Base-by-base conservation (phyloP, 2,797 vertebrate species). In the Sebastes nivosus region DNA sequence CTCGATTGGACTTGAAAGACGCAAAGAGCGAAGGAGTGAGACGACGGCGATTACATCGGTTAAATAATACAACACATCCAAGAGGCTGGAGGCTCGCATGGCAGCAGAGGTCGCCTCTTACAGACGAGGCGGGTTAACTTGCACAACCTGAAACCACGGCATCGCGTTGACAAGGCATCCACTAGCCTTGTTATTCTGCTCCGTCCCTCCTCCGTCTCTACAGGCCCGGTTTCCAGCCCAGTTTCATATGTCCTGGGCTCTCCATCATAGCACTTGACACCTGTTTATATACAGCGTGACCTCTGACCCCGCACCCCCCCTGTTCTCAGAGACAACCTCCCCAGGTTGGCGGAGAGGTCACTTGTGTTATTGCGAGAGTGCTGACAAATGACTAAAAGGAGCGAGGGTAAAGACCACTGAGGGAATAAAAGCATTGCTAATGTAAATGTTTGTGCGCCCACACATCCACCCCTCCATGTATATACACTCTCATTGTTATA, bases 221-320 rank as follows among this genome's bases (percentile, higher is more conserved):
- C 50, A 55, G 81, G 42, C 70, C 27, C n/a, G 32, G 80, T 65
- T 90, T 81, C 82, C 81, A 85, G 66, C 54, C 34, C 60, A 25
- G 87, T 78, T 78, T 93, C 88, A 78, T 8, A 30, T 90, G 81
- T 87, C 89, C 72, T 72, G 2, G 29, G 72, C 72, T 84, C 32
- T 92, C 85, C 86, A 90, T 92, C 88, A 89, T 55, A 52, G 57
- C 76, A 81, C 84, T 87, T 92, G 90, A 91, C 91, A 87, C 75
- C 76, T 88, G 87, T 92, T 92, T 90, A 90, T 89, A 91, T 71
- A 71, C n/a, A 3, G 25, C 18, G 4, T 42, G 61, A 89, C 82
- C 89, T 86, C 72, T 80, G 78, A 90, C 84, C 90, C 70, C 32
- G 1, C n/a, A 9, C 57, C 66, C 59, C 64, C 61, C 58, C 67